Conservation (phyloP, 2,888 invertebrate species). For the Alloplasta piceator region DNA sequence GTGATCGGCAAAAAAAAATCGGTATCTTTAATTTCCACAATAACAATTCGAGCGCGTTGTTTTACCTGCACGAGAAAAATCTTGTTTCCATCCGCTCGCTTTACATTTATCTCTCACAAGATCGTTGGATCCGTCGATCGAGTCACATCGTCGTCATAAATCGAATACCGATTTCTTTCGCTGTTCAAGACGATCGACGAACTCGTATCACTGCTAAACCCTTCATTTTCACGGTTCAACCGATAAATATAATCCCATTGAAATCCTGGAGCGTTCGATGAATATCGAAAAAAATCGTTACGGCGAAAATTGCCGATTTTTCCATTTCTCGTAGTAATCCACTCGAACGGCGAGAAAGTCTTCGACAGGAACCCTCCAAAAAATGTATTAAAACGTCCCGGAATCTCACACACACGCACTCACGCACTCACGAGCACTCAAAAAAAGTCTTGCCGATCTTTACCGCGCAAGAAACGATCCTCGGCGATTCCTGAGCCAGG, state of each 20-base stretch:
- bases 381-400: neutral
- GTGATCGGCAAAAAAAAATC: too few relatives aligned
- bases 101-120: constrained; percentile 7
- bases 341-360: neutral
- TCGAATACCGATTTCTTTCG: neutral
- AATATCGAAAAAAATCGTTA: constrained; percentile 1
- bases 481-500: too few relatives aligned
- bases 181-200: neutral
- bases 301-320: neutral
- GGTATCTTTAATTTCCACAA: neutral
- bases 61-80: constrained; percentile 54
- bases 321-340: constrained; percentile 4
- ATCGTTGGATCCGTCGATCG: constrained; percentile 24
- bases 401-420: constrained; percentile 1
- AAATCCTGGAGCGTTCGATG: neutral
- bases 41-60: neutral
- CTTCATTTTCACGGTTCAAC: neutral
- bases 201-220: neutral
- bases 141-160: too few relatives aligned
- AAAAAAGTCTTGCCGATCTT: neutral
- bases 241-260: constrained; percentile 4
- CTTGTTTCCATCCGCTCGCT: constrained; percentile 48
- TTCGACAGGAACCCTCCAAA: neutral
- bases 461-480: too few relatives aligned
- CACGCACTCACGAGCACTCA: constrained; percentile 26